Evolutionary conservation across 1,140 invertebrate genomes (phyloP), one percentile per base, ranked within the genome.

Genomic region (Vanessa tameamea): DNA sequence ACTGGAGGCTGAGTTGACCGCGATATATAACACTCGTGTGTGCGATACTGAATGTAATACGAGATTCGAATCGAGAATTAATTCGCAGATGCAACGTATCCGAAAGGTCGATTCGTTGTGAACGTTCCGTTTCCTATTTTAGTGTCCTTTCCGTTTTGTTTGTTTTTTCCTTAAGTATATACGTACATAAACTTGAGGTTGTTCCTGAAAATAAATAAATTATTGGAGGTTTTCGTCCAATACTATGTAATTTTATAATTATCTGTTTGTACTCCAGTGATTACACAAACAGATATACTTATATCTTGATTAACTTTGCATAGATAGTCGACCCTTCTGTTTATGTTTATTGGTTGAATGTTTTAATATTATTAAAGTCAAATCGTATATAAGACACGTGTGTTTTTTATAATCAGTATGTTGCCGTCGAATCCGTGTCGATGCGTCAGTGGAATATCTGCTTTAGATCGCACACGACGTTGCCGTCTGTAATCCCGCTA

Each of bases 401-500:
- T 37, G 31, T 55, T 2, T 3, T 1, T 14, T n/a, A 37, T 37
- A 61, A 26, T 61, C 3, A 9, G 31, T 6, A 37, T 8, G 31
- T 61, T 61, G 3, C n/a, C 14, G n/a, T 14, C 13, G n/a, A 51
- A 1, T 15, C n/a, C 48, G 13, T 5, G 48, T 51, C 3, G 48
- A 51, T 51, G 48, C 3, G 37, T 48, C n/a, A 2, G 47, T 63
- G 68, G 15, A 16, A 23, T 13, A 31, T 59, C 31, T 26, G 48
- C 51, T 61, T 69, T 69, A 75, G 31, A 69, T 57, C 66, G 48
- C 68, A 70, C 61, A 71, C 73, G 64, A 69, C 48, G 66, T 63
- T 55, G 51, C 57, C 43, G 75, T 73, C 70, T 69, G 47, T 68
- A 61, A 82, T 86, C 79, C 88, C 88, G 88, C 88, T 90, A 90